phyloP scores from a whole-genome alignment of 2,888 invertebrate genomes.

The Troglohyphantes excavatus region DNA sequence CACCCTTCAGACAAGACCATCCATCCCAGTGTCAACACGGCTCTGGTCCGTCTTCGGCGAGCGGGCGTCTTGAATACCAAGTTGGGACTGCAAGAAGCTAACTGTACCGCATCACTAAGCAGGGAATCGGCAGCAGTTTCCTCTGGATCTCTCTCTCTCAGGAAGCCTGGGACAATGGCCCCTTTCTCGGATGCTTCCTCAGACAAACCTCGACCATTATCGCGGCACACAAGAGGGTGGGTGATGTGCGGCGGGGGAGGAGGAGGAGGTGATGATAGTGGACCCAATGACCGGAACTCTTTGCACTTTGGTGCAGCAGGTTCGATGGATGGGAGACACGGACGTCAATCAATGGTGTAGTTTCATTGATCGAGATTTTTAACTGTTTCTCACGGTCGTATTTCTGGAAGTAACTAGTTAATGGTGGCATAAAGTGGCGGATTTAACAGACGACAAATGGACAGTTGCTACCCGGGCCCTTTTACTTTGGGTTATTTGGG shows the following conservation, averaged over 20 bases:
- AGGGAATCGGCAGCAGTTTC: conserved; percentile 59
- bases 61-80: conserved; percentile 45
- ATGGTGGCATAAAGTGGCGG: too few species aligned
- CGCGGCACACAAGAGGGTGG: background rate
- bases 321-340: background rate
- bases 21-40: conserved; percentile 35
- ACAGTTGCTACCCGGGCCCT: too few species aligned
- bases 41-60: background rate
- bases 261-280: conserved; percentile 16
- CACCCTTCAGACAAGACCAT: background rate
- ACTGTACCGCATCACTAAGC: conserved; percentile 73
- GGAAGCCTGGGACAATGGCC: conserved; percentile 70
- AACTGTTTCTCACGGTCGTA: too few species aligned
- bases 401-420: too few species aligned
- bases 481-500: too few species aligned
- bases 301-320: too few species aligned
- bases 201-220: conserved; percentile 14
- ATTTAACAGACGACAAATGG: too few species aligned
- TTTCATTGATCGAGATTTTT: background rate
- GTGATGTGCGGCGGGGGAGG: conserved; percentile 1
- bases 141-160: conserved; percentile 17
- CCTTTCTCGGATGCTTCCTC: background rate
- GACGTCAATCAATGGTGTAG: background rate
- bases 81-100: background rate
- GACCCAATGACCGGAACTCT: conserved; percentile 64